Evolutionary conservation across 2,888 invertebrate species (phyloP), one percentile per base, ranked within the genome.

Genomic region (Pandemis corylana): DNA sequence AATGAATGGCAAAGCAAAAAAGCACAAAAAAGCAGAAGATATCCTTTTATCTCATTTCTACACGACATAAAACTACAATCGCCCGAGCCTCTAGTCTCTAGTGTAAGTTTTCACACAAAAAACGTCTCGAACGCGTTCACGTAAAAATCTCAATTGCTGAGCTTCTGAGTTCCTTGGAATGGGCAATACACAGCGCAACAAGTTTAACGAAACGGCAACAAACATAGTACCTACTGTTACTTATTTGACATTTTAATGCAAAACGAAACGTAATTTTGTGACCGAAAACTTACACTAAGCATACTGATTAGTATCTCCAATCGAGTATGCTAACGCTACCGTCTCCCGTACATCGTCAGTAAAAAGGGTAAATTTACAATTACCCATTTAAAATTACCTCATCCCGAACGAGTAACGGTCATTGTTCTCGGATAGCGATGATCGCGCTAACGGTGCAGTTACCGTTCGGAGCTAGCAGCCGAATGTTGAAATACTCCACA

Each of bases 401-500:
- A 51, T 46, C 49, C 62, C 63, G 44, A 63, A 36, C 61, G 63
- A 4, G 59, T 75, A 75, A 75, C 75, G 75, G 75, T 74, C 70
- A 74, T 65, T 69, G 41, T 68, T 68, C 63, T 59, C 51, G 64
- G 69, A 68, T 13, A 10, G 42, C 13, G 41, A 15, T 20, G 59
- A 59, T n/a, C 36, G 13, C 28, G 13, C 56, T 80, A 81, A 82
- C 80, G 81, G 80, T 79, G 68, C 49, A 59, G 74, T 72, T 77
- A 79, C 78, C 79, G 79, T 79, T 78, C 68, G 72, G 74, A 68
- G 70, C 68, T 56, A 66, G 46, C 61, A 79, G 81, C 84, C 79
- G 84, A 87, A 84, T 92, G 88, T 87, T 82, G 89, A 90, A 90
- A 90, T 83, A 79, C 77, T 83, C 82, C 81, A 83, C 84, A 83